A percentile compares a stretch with the other conserved stretches of the same genome.
phyloP scores from a whole-genome alignment of 2,113 vertebrate species.

The Mesembrinibis cayennensis region DNA sequence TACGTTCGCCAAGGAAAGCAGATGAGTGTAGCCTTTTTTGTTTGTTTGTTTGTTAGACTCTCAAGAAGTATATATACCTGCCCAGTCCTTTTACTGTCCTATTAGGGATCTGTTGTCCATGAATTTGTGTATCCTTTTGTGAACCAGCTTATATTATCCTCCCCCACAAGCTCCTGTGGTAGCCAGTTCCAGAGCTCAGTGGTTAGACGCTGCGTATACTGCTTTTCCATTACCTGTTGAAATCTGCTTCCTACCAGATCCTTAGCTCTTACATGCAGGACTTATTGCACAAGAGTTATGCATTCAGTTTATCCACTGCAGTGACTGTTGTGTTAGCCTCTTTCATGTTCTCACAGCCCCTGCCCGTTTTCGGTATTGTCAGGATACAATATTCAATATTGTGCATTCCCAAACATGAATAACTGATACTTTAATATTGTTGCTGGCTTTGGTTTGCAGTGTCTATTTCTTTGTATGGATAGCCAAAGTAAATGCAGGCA shows the following conservation, averaged over 20 bases:
- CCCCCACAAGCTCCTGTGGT: background rate
- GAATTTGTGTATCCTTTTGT: background rate
- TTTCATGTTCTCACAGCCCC: fast-evolving
- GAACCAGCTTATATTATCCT: background rate
- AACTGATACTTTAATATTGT: background rate
- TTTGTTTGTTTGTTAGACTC: background rate
- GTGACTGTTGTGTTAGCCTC: background rate
- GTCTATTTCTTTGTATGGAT: background rate
- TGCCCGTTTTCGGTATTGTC: background rate
- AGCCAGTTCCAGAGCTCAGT: background rate
- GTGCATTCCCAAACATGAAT: background rate
- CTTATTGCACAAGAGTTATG: background rate
- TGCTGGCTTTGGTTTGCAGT: background rate
- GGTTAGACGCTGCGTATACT: background rate
- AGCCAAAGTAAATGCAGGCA: background rate
- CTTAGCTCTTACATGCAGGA: background rate
- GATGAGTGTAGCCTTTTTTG: background rate
- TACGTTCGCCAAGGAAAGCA: background rate
- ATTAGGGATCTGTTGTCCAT: background rate
- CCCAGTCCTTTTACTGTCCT: background rate
- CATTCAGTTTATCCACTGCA: background rate
- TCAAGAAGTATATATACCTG: background rate
- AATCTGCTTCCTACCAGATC: background rate
- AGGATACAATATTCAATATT: background rate
- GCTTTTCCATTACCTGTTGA: background rate